Percentiles rank a stretch among this genome's conserved stretches.
These are phyloP conservation scores for Melanargia galathea DNA, from an alignment of 2,888 invertebrate genomes.

Conservation along the genomic window DNA sequence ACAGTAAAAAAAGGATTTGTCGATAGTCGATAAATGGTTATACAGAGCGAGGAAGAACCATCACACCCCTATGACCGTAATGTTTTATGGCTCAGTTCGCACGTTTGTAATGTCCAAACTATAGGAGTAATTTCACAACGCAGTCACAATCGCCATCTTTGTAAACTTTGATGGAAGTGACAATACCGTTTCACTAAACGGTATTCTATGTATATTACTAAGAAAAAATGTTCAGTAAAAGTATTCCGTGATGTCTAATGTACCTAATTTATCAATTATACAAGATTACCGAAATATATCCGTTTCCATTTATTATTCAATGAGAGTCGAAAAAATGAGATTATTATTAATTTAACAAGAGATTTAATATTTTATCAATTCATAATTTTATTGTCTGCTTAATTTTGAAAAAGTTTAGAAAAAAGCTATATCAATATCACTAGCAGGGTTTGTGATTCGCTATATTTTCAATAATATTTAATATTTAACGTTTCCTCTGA, in stretches of 20 bases:
- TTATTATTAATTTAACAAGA: slow-evolving; percentile 11
- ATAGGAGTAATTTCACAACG: not conserved
- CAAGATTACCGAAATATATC: slow-evolving; percentile 22
- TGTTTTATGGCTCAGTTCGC: no score
- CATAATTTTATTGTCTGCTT: slow-evolving; percentile 24
- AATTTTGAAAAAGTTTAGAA: slow-evolving; percentile 10
- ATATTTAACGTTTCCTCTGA: no score
- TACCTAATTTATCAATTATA: slow-evolving; percentile 6
- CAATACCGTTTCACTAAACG: slow-evolving; percentile 17
- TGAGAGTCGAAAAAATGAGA: slow-evolving; percentile 22
- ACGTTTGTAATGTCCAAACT: no score
- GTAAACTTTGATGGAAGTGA: not conserved
- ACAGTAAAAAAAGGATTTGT: no score
- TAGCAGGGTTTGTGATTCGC: not conserved
- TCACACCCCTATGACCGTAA: no score
- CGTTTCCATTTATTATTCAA: slow-evolving; percentile 9
- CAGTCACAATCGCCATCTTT: not conserved
- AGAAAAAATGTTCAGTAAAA: slow-evolving; percentile 3
- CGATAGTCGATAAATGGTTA: no score
- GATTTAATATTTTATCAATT: slow-evolving; percentile 23
- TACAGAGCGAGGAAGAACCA: no score
- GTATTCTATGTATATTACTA: not conserved
- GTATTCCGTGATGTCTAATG: not conserved
- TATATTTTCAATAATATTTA: no score
- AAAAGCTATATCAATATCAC: not conserved